These are phyloP conservation scores for Acrossocheilus fasciatus DNA, from an alignment of 2,797 vertebrate genomes.

Conservation along the genomic window DNA sequence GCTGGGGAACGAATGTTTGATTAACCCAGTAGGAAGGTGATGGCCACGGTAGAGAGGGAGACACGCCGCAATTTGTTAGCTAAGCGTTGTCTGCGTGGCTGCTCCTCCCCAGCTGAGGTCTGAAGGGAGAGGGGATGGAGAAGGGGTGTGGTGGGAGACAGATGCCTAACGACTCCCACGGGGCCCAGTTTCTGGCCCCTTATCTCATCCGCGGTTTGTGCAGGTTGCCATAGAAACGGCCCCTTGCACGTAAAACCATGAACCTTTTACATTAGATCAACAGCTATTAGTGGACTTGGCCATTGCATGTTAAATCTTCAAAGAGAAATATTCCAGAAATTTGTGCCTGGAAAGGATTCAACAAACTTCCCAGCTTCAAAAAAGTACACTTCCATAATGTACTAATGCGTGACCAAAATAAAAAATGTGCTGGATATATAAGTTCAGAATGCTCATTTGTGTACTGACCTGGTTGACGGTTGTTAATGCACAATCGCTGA, in stretches of 20 bases:
- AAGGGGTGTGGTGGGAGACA: constrained; percentile 72
- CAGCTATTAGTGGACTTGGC: constrained; percentile 63
- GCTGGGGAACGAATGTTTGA: constrained; percentile 19
- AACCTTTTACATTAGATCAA: constrained; percentile 69
- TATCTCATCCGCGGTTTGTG: constrained; percentile 81
- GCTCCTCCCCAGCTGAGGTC: constrained; percentile 69
- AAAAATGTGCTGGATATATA: not conserved
- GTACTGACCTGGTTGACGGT: not conserved
- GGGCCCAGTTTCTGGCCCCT: constrained; percentile 77
- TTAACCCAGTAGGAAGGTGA: constrained; percentile 29
- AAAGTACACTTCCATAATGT: not conserved
- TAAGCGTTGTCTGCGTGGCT: constrained; percentile 73
- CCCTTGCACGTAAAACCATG: constrained; percentile 73
- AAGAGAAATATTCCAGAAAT: constrained; percentile 46
- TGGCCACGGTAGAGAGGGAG: constrained; percentile 20
- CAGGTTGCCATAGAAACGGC: constrained; percentile 82
- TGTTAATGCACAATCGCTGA: not conserved
- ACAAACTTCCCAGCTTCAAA: not conserved
- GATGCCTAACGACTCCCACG: constrained; percentile 84
- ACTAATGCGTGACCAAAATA: not conserved
- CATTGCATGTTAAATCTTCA: constrained; percentile 36
- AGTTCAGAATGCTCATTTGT: not conserved
- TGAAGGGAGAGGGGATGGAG: constrained; percentile 65
- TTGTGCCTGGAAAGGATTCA: not conserved
- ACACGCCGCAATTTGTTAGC: constrained; percentile 73